phyloP scores from a whole-genome alignment of 2,888 invertebrate species.

The Sinhomidia bicolor region DNA sequence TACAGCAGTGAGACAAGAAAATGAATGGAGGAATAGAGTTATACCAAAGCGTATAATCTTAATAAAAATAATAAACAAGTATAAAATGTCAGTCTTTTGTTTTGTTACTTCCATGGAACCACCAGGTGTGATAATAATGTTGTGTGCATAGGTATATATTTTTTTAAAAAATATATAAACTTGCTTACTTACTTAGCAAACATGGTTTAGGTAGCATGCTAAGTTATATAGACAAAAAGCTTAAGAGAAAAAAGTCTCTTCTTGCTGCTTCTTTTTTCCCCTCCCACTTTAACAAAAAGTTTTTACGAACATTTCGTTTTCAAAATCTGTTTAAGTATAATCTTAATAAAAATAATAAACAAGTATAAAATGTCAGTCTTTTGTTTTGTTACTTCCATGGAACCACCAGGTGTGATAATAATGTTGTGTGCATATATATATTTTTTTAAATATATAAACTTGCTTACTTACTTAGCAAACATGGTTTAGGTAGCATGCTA shows the following conservation, averaged over 20 bases:
- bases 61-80: background rate
- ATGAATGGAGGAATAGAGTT: background rate
- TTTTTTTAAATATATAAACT: background rate
- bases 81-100: background rate
- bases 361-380: slow-evolving; percentile 7
- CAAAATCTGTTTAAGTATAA: slow-evolving; percentile 12
- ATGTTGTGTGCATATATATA: slow-evolving; percentile 1
- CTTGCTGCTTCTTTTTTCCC: slow-evolving; percentile 30
- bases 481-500: background rate
- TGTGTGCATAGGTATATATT: background rate
- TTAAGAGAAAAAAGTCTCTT: slow-evolving; percentile 6
- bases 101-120: slow-evolving; percentile 13
- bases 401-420: slow-evolving; percentile 40
- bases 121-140: slow-evolving; percentile 36
- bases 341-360: background rate
- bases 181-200: background rate
- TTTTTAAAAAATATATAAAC: background rate
- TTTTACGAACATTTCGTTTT: slow-evolving; percentile 5
- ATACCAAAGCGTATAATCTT: background rate
- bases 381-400: background rate
- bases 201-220: background rate
- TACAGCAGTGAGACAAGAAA: too few relatives aligned
- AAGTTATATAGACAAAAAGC: slow-evolving; percentile 6
- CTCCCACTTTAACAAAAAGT: background rate
- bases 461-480: background rate